Conservation (phyloP, 1,140 invertebrate species). For the Apis dorsata region DNA sequence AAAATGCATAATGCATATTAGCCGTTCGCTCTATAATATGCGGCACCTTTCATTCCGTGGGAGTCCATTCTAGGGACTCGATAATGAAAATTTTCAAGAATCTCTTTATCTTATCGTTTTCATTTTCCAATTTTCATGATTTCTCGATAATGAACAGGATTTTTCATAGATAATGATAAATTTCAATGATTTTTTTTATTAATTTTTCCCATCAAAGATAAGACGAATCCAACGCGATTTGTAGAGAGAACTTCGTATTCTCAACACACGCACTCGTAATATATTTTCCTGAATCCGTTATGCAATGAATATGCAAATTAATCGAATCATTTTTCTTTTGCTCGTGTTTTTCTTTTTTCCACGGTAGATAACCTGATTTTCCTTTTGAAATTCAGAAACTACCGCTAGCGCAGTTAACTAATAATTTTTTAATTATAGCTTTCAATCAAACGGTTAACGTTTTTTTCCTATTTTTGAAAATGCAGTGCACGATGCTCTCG, state of each 20-base stretch:
- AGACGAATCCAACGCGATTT: not conserved
- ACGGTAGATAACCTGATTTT: not conserved
- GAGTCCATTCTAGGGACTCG: too few species aligned
- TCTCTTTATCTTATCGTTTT: not conserved
- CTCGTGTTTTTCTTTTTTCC: not conserved
- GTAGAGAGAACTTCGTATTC: not conserved
- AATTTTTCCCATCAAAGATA: not conserved
- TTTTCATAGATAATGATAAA: not conserved
- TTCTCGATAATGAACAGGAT: too few species aligned
- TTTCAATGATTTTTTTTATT: not conserved
- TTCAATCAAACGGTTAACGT: too few species aligned
- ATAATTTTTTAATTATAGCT: too few species aligned
- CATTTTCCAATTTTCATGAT: too few species aligned
- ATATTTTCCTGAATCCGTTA: not conserved
- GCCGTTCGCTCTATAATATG: not conserved
- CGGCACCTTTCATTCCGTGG: not conserved
- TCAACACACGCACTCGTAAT: too few species aligned
- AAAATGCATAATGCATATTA: conserved; percentile 46
- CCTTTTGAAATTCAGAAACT: not conserved
- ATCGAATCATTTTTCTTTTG: not conserved
- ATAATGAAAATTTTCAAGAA: not conserved
- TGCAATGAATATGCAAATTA: not conserved
- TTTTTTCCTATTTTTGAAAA: too few species aligned
- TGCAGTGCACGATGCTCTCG: too few species aligned
- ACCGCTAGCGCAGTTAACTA: too few species aligned